Evolutionary conservation across 2,888 invertebrate species (phyloP).

Genomic region (Polyommatus icarus): DNA sequence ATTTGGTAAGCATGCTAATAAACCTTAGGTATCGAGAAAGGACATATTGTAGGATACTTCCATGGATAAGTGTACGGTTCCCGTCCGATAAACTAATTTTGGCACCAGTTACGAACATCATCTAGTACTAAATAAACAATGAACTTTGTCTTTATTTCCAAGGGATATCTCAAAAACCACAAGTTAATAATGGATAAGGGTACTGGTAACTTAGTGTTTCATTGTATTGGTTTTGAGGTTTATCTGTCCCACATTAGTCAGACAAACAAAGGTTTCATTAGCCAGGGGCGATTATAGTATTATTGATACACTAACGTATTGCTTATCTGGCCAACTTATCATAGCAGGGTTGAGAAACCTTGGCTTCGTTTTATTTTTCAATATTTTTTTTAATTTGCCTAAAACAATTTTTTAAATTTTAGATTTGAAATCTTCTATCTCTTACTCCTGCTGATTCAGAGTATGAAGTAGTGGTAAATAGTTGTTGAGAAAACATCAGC

Average conservation of each 20-base stretch:
- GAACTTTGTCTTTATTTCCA: no score
- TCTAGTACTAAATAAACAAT: neutral
- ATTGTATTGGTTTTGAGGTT: neutral
- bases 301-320: conserved; percentile 23
- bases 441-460: no score
- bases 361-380: neutral
- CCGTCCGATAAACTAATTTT: no score
- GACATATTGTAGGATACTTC: no score
- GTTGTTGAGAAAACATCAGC: no score
- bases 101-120: neutral
- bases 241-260: conserved; percentile 17
- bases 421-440: no score
- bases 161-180: neutral
- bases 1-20: no score
- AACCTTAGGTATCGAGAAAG: no score
- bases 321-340: conserved; percentile 3
- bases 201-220: neutral
- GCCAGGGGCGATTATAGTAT: conserved; percentile 22
- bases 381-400: no score
- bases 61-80: no score
- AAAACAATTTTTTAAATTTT: no score
- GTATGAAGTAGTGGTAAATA: no score
- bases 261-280: conserved; percentile 19
- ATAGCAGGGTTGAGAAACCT: neutral
- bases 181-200: neutral